phyloP scores from a whole-genome alignment of 2,888 invertebrate genomes.

The Euplagia quadripunctaria region DNA sequence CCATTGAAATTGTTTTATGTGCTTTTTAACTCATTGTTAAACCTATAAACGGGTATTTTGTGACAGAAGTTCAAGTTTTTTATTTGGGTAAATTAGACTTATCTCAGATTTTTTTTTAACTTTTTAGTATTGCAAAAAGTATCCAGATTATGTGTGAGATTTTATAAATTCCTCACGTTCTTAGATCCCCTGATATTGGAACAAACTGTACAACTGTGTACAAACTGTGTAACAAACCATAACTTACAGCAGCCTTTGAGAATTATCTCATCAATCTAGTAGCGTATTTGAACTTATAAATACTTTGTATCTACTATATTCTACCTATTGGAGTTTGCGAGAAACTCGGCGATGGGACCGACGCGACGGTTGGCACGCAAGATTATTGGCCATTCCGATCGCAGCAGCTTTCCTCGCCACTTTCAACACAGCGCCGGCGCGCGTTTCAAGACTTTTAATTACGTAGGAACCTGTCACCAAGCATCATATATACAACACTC shows the following conservation, averaged over 20 bases:
- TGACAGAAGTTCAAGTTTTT: not conserved
- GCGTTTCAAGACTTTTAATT: constrained; percentile 80
- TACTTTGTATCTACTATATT: constrained; percentile 16
- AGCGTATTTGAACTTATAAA: not conserved
- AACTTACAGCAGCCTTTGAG: not conserved
- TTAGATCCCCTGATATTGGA: not conserved
- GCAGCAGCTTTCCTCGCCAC: constrained; percentile 82
- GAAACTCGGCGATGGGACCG: constrained; percentile 52
- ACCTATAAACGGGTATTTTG: not conserved
- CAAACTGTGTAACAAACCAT: too few species aligned
- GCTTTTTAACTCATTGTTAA: not conserved
- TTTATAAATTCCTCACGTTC: not conserved
- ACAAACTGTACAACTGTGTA: not conserved
- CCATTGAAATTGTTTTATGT: not conserved
- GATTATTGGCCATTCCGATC: constrained; percentile 76
- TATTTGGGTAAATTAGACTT: not conserved
- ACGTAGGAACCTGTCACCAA: constrained; percentile 65
- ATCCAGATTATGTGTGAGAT: not conserved
- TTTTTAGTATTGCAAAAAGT: not conserved
- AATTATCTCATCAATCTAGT: not conserved
- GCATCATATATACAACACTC: constrained; percentile 41
- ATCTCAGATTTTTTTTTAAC: not conserved
- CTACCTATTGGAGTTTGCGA: constrained; percentile 39
- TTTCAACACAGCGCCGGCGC: constrained; percentile 73
- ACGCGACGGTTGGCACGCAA: constrained; percentile 64